These are phyloP conservation scores for Corythornis leucogaster DNA, from an alignment of 2,797 vertebrate species.

Conservation along the genomic window DNA sequence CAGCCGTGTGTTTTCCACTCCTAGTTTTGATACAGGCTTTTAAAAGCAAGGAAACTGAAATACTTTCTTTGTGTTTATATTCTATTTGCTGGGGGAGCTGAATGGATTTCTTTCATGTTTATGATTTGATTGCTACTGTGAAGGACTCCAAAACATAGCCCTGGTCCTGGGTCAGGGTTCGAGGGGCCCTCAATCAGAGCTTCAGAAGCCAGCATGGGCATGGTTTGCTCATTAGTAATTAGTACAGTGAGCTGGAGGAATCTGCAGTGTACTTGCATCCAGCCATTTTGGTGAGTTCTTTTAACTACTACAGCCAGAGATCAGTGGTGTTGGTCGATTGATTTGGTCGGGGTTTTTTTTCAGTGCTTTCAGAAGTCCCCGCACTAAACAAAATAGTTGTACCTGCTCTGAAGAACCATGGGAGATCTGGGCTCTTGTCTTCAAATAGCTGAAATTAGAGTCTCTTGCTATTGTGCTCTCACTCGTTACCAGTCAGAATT, in stretches of 20 bases:
- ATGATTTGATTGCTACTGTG: not conserved
- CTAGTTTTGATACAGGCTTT: not conserved
- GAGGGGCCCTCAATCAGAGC: not conserved
- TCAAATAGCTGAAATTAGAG: not conserved
- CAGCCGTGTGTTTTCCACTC: not conserved
- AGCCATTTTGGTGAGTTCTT: not conserved
- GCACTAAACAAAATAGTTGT: not conserved
- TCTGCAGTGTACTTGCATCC: not conserved
- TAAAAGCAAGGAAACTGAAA: not conserved
- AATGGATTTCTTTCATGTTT: not conserved
- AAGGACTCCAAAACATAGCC: not conserved
- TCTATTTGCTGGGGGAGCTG: not conserved
- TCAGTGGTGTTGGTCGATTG: not conserved
- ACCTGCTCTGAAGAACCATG: not conserved
- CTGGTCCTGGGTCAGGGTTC: not conserved
- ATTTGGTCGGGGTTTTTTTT: not conserved
- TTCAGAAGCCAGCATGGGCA: not conserved
- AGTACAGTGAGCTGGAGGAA: not conserved
- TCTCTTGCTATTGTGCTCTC: not conserved
- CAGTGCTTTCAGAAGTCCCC: not conserved
- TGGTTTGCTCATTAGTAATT: slow-evolving; percentile 31
- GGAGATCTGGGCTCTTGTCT: not conserved
- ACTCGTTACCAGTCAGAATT: not conserved
- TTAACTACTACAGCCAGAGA: not conserved
- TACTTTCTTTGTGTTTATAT: not conserved